These are phyloP conservation scores for Apamea sordens DNA, from an alignment of 2,888 invertebrate species.

Conservation along the genomic window DNA sequence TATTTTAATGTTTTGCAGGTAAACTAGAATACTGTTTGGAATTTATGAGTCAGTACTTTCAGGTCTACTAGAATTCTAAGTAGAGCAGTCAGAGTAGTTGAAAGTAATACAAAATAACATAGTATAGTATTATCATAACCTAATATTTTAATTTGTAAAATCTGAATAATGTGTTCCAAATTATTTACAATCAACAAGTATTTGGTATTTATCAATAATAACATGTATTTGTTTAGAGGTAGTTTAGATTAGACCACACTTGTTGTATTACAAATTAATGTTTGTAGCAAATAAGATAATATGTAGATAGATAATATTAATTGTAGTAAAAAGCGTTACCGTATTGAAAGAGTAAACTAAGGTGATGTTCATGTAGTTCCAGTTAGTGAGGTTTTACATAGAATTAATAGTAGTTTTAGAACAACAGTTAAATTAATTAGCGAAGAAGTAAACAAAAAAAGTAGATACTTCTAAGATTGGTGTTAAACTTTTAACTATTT, in stretches of 20 bases:
- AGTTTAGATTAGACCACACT: not conserved
- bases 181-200: constrained; percentile 6
- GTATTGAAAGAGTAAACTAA: constrained; percentile 6
- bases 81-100: constrained; percentile 87
- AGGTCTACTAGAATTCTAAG: constrained; percentile 69
- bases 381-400: constrained; percentile 8
- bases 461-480: constrained; percentile 10
- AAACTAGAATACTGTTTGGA: constrained; percentile 80
- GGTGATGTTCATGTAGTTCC: constrained; percentile 31
- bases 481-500: constrained; percentile 1
- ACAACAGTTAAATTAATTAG: constrained; percentile 14
- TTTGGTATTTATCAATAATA: constrained; percentile 17
- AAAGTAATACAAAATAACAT: constrained; percentile 40
- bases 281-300: not conserved
- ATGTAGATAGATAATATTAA: constrained; percentile 3
- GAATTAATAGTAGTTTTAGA: constrained; percentile 34
- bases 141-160: not conserved
- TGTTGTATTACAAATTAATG: not conserved
- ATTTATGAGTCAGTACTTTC: constrained; percentile 82
- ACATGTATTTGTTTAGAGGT: constrained; percentile 24
- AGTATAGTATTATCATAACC: constrained; percentile 12
- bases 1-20: constrained; percentile 77
- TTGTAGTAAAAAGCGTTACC: constrained; percentile 4
- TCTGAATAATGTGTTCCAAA: not conserved
- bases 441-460: not conserved